phyloP scores from a whole-genome alignment of 2,113 vertebrate species.

The Dasyurus viverrinus region DNA sequence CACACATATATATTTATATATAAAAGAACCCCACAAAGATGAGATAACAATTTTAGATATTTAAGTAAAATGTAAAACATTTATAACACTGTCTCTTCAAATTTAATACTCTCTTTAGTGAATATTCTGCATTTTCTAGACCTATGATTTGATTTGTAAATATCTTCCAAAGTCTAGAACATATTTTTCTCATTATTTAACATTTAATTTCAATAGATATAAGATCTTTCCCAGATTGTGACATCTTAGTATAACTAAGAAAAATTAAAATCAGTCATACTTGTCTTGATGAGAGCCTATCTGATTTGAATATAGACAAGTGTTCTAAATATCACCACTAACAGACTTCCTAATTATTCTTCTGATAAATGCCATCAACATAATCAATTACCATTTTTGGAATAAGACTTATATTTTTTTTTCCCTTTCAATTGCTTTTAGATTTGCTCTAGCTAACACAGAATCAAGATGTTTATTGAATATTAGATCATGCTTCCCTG shows the following conservation, averaged over 20 bases:
- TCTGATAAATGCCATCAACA: neutral
- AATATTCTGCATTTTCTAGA: neutral
- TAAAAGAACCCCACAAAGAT: neutral
- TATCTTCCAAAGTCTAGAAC: neutral
- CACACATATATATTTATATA: too few relatives aligned
- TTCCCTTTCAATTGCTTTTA: neutral
- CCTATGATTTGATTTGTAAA: neutral
- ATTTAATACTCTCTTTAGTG: neutral
- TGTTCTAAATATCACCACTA: neutral
- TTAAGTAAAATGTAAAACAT: neutral
- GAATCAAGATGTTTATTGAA: neutral
- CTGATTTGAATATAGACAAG: neutral
- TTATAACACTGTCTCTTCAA: neutral
- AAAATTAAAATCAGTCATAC: neutral
- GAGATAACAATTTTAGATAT: neutral
- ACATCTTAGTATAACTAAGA: neutral
- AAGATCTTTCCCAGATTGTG: neutral
- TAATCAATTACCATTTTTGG: neutral
- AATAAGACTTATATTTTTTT: neutral
- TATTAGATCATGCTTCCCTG: neutral
- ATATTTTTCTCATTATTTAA: neutral
- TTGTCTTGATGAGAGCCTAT: neutral
- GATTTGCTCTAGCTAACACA: neutral
- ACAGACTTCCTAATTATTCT: neutral
- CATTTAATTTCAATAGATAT: neutral